Evolutionary conservation across 2,797 vertebrate genomes (phyloP).

Genomic region (Poeciliopsis presidionis): DNA sequence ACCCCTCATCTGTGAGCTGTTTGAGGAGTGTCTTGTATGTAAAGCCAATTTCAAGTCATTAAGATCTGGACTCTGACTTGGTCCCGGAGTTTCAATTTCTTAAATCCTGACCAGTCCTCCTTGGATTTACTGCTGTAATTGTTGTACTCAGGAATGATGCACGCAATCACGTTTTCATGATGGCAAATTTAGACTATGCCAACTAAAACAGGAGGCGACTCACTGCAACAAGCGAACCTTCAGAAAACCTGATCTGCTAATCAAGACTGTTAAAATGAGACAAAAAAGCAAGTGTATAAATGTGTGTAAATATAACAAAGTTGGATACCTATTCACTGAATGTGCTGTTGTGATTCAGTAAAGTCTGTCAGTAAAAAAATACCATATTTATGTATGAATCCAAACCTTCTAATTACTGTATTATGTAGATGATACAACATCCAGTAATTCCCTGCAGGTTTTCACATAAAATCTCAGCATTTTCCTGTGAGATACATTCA

Average conservation of each 20-base stretch:
- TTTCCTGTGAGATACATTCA: conserved; percentile 3
- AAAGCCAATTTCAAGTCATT: too few species aligned
- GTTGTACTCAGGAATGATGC: too few species aligned
- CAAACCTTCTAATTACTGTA: background rate
- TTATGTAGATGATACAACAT: background rate
- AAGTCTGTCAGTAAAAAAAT: background rate
- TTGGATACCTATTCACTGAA: background rate
- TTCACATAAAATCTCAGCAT: background rate
- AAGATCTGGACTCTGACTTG: too few species aligned
- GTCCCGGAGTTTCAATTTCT: too few species aligned
- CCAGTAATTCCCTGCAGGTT: background rate
- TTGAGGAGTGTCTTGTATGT: too few species aligned
- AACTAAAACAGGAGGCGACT: background rate
- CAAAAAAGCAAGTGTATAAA: background rate
- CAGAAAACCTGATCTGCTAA: background rate
- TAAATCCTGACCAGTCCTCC: too few species aligned
- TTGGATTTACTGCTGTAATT: too few species aligned
- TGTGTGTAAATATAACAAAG: background rate
- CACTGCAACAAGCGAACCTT: background rate
- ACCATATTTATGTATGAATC: background rate
- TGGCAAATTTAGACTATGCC: too few species aligned
- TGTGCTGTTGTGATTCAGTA: background rate
- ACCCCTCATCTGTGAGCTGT: too few species aligned
- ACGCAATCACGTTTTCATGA: too few species aligned
- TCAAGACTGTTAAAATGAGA: background rate